Evolutionary conservation across 2,113 vertebrate genomes (phyloP).

Genomic region (Poicephalus meyeri): DNA sequence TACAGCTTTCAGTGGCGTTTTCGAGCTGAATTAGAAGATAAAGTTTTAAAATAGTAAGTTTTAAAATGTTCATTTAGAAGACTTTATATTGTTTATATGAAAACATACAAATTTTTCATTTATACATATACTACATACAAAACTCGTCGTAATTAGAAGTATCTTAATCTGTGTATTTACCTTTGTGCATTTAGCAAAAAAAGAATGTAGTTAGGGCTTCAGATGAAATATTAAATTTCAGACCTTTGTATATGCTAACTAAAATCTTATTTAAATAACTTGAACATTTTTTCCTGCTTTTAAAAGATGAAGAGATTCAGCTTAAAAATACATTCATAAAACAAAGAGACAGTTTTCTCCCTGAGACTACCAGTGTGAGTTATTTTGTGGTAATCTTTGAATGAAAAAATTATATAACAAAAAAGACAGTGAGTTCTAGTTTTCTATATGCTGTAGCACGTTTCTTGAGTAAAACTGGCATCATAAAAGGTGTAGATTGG

Average conservation of each 20-base stretch:
- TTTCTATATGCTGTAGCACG: slow-evolving; percentile 9
- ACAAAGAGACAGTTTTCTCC: slow-evolving; percentile 63
- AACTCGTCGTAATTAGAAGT: slow-evolving; percentile 55
- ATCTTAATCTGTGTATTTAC: slow-evolving; percentile 49
- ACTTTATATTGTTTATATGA: slow-evolving; percentile 65
- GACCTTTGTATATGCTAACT: slow-evolving; percentile 45
- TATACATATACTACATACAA: slow-evolving; percentile 74
- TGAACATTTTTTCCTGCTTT: slow-evolving; percentile 24
- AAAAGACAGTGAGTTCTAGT: slow-evolving; percentile 30
- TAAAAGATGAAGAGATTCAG: slow-evolving; percentile 60
- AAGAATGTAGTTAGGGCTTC: slow-evolving; percentile 41
- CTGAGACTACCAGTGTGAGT: slow-evolving; percentile 70
- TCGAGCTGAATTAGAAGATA: slow-evolving; percentile 53
- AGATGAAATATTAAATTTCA: slow-evolving; percentile 53
- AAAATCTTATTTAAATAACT: slow-evolving; percentile 60
- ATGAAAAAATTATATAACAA: slow-evolving; percentile 43
- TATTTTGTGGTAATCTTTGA: slow-evolving; percentile 68
- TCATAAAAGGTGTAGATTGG: neutral
- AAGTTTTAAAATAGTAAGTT: slow-evolving; percentile 52
- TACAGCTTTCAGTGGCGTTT: slow-evolving; percentile 47
- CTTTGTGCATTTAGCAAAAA: slow-evolving; percentile 56
- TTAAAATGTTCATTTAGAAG: slow-evolving; percentile 63
- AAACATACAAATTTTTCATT: slow-evolving; percentile 74
- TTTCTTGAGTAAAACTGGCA: slow-evolving; percentile 2
- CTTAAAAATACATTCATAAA: slow-evolving; percentile 75